phyloP scores from a whole-genome alignment of 1,140 invertebrate genomes.

The Heterodera carotae region DNA sequence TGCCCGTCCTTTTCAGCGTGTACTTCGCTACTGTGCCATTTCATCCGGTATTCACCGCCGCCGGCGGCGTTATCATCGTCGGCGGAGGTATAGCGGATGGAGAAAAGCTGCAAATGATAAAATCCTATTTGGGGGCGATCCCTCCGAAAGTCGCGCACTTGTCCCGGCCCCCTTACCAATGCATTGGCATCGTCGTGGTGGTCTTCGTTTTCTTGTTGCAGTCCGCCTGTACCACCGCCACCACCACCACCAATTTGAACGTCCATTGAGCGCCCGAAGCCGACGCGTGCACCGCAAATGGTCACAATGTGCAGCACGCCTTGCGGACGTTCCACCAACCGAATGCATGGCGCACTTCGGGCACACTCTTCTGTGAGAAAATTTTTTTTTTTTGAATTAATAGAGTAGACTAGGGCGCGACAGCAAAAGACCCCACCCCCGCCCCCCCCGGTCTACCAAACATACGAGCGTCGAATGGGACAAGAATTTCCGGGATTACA shows the following conservation, averaged over 20 bases:
- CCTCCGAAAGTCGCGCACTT: no score
- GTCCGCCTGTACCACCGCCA: background rate
- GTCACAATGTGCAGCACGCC: constrained; percentile 24
- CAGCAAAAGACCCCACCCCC: no score
- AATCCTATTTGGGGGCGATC: no score
- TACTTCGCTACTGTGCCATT: background rate
- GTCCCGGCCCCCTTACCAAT: no score
- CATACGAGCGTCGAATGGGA: no score
- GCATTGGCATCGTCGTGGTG: background rate
- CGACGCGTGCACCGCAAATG: constrained; percentile 22
- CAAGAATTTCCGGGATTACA: no score
- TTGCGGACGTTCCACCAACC: constrained; percentile 19
- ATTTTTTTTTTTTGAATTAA: background rate
- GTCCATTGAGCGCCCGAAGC: constrained; percentile 20
- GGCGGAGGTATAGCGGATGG: background rate
- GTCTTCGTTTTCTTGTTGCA: background rate
- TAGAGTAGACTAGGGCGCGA: no score
- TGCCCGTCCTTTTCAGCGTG: background rate
- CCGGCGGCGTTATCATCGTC: background rate
- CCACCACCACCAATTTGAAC: constrained; percentile 15
- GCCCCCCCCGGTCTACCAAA: no score
- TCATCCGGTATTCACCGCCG: background rate
- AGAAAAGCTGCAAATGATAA: background rate
- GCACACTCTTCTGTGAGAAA: constrained; percentile 11
- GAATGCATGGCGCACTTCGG: constrained; percentile 24